phyloP scores from a whole-genome alignment of 2,113 vertebrate species.

The Atrichornis clamosus region DNA sequence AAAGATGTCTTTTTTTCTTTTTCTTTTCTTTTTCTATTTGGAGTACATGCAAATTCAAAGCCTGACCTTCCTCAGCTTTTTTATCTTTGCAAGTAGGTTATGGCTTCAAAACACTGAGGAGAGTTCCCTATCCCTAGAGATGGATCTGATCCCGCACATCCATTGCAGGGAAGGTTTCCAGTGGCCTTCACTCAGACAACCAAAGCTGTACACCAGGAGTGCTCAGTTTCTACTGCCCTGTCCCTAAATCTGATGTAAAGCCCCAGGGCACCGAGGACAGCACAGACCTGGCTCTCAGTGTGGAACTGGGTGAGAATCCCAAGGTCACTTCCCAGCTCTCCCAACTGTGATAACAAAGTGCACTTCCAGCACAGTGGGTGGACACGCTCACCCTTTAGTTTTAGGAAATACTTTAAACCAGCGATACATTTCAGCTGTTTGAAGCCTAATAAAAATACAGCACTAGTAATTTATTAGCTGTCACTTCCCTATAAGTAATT shows the following conservation, averaged over 20 bases:
- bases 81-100: not conserved
- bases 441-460: conserved; percentile 27
- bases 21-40: not conserved
- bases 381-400: not conserved
- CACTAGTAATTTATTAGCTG: not conserved
- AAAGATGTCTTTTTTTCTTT: not conserved
- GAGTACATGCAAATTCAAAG: not conserved
- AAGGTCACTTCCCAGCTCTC: not conserved
- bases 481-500: not conserved
- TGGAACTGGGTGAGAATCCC: not conserved
- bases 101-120: not conserved
- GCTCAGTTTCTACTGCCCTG: not conserved
- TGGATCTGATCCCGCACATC: not conserved
- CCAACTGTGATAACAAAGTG: not conserved
- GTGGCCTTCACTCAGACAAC: not conserved
- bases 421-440: not conserved
- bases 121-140: not conserved
- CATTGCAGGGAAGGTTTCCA: not conserved
- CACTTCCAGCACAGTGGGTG: not conserved
- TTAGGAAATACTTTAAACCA: not conserved
- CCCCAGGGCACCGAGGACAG: accelerated
- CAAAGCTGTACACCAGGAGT: not conserved
- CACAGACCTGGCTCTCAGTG: not conserved
- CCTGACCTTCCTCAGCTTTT: not conserved
- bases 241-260: not conserved